Base-by-base conservation (phyloP, 2,797 vertebrate genomes). In the Mionectes olivaceus region DNA sequence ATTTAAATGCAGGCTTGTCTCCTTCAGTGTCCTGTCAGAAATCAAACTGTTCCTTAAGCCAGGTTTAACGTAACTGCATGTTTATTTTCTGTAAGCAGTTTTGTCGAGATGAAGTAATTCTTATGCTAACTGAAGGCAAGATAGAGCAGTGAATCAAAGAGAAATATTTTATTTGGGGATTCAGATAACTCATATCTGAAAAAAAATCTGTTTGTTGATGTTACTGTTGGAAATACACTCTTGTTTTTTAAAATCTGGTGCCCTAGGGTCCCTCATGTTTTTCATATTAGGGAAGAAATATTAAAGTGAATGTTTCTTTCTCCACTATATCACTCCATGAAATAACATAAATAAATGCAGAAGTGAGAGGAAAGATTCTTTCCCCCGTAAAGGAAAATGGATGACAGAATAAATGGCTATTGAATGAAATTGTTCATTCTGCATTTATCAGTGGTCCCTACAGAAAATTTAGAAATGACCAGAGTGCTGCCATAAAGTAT, bases 311-410 rank as follows among this genome's bases (percentile, higher is more conserved):
- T 87, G 7, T 46, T 90, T 63, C 44, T 89, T 93, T 80, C 44
- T 92, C 39, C 12, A 39, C 63, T 90, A 33, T 73, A 87, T 87
- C 52, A 28, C 44, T 82, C 41, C 13, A n/a, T 67, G 60, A 89
- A 90, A 92, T 84, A 71, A 30, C 49, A 89, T 68, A 87, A 92
- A 87, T 74, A 93, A 74, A 89, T 70, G 16, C 33, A 87, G 49
- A 70, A 90, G 49, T 93, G 30, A 73, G n/a, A 87, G 5, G 10
- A 86, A 91, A 94, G 7, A 2, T 2, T 59, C 84, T 89, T 92
- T 84, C 59, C 1, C 18, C 10, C 49, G 30, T 10, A 83, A 92
- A 92, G 24, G 19, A 63, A 65, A 88, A 78, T 2, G 2, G 13
- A 75, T 60, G 52, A 49, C 35, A 71, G 46, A 78, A 77, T 71